Evolutionary conservation across 2,113 vertebrate genomes (phyloP), one percentile per base, ranked within the genome.

Genomic region (Scartelaos histophorus): DNA sequence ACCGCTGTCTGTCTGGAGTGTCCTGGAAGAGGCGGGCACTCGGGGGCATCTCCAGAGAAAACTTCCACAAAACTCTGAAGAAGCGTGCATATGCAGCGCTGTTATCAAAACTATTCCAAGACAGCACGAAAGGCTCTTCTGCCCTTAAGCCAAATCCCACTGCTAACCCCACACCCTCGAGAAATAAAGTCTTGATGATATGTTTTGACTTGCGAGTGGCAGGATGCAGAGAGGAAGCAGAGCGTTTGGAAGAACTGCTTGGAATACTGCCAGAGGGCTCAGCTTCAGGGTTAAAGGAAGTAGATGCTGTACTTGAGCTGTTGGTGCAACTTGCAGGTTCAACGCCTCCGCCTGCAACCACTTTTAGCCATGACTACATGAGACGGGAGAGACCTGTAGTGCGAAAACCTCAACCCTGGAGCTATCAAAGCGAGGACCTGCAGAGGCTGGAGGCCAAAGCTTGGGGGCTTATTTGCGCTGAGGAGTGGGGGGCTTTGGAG

Each of bases 151-250:
- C 35, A 0, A 84, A 71, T 6, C 62, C 76, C 22, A 75, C 81
- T 22, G 72, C 91, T 0, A 88, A 64, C 29, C 93, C 95, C 0
- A 96, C 98, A 0, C 90, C 95, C 67, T 22, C 56, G 56, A 95
- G 94, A 68, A 99, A 97, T 91, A 96, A 93, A 90, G 84, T 98
- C 70, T 88, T 99, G 75, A 96, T 99, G 97, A 81, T 98, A 77
- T 96, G 96, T 67, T 99, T 99, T 72, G 95, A 98, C 85, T 66
- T 99, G 74, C 92, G 98, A 0, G 94, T 98, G 47, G 93, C 93
- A 0, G 96, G 96, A 21, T 90, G 94, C n/a, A 82, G 87, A 11
- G 92, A 94, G 34, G 95, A 98, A 5, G 97, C 98, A 0, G 96
- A 98, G 45, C 92, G 93, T 24, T 71, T 99, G 87, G 98, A 99